These are phyloP conservation scores for Cassiopea xamachana DNA, from an alignment of 30 jellyfish, hydroid and myxozoan genomes.

Conservation along the genomic window DNA sequence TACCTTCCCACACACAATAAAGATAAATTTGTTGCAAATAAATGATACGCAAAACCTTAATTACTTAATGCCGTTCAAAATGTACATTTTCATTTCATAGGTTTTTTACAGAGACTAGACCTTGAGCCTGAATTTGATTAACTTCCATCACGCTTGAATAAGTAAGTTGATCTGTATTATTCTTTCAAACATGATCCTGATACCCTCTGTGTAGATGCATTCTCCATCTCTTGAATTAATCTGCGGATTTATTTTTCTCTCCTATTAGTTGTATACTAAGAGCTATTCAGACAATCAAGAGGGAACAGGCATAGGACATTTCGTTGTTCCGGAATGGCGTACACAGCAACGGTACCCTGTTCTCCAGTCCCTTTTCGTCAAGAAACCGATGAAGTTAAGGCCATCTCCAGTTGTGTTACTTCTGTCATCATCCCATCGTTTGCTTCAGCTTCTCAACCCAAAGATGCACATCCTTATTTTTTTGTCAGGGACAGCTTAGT, in stretches of 20 bases:
- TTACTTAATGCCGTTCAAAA: too few relatives aligned
- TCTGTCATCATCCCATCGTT: too few relatives aligned
- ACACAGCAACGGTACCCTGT: too few relatives aligned
- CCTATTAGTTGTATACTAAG: neutral
- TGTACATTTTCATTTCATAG: neutral
- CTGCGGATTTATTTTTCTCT: conserved; percentile 8
- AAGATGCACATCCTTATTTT: too few relatives aligned
- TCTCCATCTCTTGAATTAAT: conserved; percentile 28
- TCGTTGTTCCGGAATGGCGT: too few relatives aligned
- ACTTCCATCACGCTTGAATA: conserved; percentile 5
- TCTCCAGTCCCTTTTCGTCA: too few relatives aligned
- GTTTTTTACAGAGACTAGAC: too few relatives aligned
- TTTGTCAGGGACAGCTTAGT: too few relatives aligned
- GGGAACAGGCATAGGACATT: neutral
- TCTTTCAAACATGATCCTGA: conserved; percentile 50
- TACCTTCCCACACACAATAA: neutral
- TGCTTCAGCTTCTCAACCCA: too few relatives aligned
- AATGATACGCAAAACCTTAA: neutral
- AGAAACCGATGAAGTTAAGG: too few relatives aligned
- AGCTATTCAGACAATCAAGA: neutral
- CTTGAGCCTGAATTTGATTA: neutral
- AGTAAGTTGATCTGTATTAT: conserved; percentile 16
- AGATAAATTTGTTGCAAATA: neutral
- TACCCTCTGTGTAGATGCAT: conserved; percentile 33
- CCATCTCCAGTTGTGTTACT: too few relatives aligned